These are phyloP conservation scores for Spialia ferax DNA, from an alignment of 2,888 invertebrate species.

Conservation along the genomic window DNA sequence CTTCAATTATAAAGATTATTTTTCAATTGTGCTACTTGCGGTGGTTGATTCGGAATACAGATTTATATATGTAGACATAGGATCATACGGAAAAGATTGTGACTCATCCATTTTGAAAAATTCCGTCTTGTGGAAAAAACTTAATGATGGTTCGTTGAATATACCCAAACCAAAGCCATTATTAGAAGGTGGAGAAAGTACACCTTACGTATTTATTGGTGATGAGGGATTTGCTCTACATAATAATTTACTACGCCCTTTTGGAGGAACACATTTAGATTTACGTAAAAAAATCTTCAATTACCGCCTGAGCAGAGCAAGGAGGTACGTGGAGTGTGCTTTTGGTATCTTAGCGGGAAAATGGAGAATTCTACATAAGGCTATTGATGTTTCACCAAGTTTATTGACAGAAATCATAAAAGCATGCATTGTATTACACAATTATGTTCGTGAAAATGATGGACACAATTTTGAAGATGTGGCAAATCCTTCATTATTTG, in stretches of 20 bases:
- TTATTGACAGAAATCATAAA: conserved; percentile 41
- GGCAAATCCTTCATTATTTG: conserved; percentile 49
- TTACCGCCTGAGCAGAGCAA: too few species aligned
- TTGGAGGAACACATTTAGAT: conserved; percentile 45
- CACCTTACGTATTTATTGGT: conserved; percentile 44
- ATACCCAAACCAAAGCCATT: conserved; percentile 48
- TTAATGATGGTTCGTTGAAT: conserved; percentile 44
- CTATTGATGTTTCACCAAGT: conserved; percentile 47
- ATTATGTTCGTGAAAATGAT: conserved; percentile 48
- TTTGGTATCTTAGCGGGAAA: too few species aligned
- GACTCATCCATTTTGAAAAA: conserved; percentile 47
- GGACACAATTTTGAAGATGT: conserved; percentile 50
- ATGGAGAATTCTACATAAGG: conserved; percentile 48
- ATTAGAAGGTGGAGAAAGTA: conserved; percentile 45
- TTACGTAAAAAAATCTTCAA: conserved; percentile 45
- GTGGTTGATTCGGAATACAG: conserved; percentile 47
- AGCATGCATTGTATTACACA: conserved; percentile 46
- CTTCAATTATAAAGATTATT: conserved; percentile 48
- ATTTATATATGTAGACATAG: conserved; percentile 47
- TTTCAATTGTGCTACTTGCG: conserved; percentile 48
- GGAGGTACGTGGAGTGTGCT: too few species aligned
- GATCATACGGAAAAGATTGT: conserved; percentile 46
- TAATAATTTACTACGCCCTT: conserved; percentile 47
- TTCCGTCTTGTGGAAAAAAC: conserved; percentile 44
- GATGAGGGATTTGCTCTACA: conserved; percentile 46